Conservation (phyloP, 2,797 vertebrate genomes). For the Sandelia bainsii region DNA sequence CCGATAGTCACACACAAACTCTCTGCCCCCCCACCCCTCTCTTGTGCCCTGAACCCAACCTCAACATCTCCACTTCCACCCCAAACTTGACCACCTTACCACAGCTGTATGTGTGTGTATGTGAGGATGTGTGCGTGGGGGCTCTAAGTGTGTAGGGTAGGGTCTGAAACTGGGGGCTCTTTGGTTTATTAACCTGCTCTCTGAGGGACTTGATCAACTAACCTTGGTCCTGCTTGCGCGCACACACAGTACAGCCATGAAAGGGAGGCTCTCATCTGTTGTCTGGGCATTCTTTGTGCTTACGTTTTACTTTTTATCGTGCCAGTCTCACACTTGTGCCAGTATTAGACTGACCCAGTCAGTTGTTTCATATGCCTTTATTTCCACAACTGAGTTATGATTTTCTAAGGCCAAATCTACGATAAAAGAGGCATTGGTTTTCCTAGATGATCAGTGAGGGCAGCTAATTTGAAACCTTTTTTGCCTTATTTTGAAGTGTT, state of each 20-base stretch:
- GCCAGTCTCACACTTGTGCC: constrained; percentile 81
- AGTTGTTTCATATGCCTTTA: constrained; percentile 69
- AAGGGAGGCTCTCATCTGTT: constrained; percentile 59
- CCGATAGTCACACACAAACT: constrained; percentile 84
- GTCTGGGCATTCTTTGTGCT: constrained; percentile 66
- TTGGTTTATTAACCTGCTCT: constrained; percentile 72
- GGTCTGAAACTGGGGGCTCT: constrained; percentile 59
- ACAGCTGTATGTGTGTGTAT: constrained; percentile 71
- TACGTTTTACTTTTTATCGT: constrained; percentile 63
- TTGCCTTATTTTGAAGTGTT: constrained; percentile 75
- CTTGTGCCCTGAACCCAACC: constrained; percentile 58
- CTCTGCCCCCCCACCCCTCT: constrained; percentile 49
- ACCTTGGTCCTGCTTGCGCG: constrained; percentile 79
- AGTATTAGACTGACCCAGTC: constrained; percentile 72
- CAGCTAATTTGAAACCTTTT: constrained; percentile 77
- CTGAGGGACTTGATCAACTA: constrained; percentile 65
- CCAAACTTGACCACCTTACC: constrained; percentile 75
- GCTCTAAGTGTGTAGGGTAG: constrained; percentile 37
- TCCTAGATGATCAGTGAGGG: constrained; percentile 73
- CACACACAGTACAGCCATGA: constrained; percentile 67
- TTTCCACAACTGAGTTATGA: constrained; percentile 70
- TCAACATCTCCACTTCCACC: constrained; percentile 54
- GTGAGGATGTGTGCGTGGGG: constrained; percentile 42
- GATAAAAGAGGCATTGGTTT: constrained; percentile 36
- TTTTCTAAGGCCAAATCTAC: constrained; percentile 74